These are phyloP conservation scores for Lissonota sp. DNA, from an alignment of 2,888 invertebrate species.

Conservation along the genomic window DNA sequence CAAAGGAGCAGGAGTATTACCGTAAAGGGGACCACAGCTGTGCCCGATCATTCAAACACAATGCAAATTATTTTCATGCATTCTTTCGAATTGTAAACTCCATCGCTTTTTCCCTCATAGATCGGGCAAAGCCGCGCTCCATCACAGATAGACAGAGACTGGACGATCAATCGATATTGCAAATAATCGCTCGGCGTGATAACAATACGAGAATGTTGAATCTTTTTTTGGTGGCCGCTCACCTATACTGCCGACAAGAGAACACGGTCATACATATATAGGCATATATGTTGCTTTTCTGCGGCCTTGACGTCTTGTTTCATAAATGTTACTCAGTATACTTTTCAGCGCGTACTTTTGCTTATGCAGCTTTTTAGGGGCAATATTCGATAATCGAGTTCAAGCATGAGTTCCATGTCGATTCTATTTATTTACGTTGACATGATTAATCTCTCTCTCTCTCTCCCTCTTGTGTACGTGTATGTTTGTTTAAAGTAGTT, in stretches of 20 bases:
- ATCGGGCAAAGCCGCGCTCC: conserved; percentile 35
- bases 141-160: conserved; percentile 36
- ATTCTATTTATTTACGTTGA: conserved; percentile 26
- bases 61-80: background rate
- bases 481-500: conserved; percentile 32
- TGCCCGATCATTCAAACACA: conserved; percentile 28
- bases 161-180: conserved; percentile 39
- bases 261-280: conserved; percentile 57
- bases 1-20: conserved; percentile 6
- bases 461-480: conserved; percentile 27
- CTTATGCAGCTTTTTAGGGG: conserved; percentile 38
- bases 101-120: background rate
- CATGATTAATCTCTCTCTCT: conserved; percentile 33
- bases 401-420: conserved; percentile 25
- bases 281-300: conserved; percentile 21
- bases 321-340: background rate
- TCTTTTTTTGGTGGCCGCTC: background rate
- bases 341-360: background rate
- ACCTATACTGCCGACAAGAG: conserved; percentile 43
- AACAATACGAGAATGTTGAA: conserved; percentile 32
- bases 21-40: conserved; percentile 14
- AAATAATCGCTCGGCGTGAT: conserved; percentile 41
- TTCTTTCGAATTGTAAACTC: background rate
- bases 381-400: conserved; percentile 20
- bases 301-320: conserved; percentile 35